Base-by-base conservation (phyloP, 2,113 vertebrate species). In the Halichoerus grypus region DNA sequence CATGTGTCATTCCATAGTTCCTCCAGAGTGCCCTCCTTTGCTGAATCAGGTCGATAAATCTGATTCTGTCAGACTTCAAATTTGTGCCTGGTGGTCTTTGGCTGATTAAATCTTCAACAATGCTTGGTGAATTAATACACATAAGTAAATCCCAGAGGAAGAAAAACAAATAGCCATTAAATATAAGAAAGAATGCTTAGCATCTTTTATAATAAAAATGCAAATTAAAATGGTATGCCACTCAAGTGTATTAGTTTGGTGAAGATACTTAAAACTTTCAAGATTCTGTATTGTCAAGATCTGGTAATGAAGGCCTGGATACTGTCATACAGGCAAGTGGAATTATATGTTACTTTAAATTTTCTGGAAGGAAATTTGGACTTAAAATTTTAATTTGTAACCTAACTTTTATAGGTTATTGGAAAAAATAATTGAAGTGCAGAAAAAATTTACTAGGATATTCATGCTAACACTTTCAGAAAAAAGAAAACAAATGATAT, bases 161-260 rank as follows among this genome's bases (percentile, higher is more conserved):
- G 31, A 86, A 97, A 95, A 84, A 86, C 21, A 91, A 91, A 72
- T 59, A 79, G 4, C 5, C 28, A 74, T 84, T 95, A 90, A 97
- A 81, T 51, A 92, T 46, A 69, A 95, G 36, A 77, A 93, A 55
- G 26, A 71, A 67, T 77, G 1, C 13, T 61, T 76, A 82, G 19
- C 33, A 0, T 9, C 1, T 94, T 22, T 95, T 18, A 71, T n/a
- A 92, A 85, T 87, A 65, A 94, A 90, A 92, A 65, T 39, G 1
- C 8, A 39, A n/a, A 65, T 92, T 86, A 94, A 82, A 94, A 69
- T 90, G 5, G 2, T 24, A 55, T 79, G 11, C 3, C 5, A 26
- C 3, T 21, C 83, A 24, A n/a, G 55, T 63, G 74, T 87, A 69
- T 72, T 26, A 87, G 24, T 74, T 92, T 87, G 15, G 22, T 79